These are phyloP conservation scores for Darevskia mixta DNA, from an alignment of 2,797 vertebrate genomes.

Conservation along the genomic window DNA sequence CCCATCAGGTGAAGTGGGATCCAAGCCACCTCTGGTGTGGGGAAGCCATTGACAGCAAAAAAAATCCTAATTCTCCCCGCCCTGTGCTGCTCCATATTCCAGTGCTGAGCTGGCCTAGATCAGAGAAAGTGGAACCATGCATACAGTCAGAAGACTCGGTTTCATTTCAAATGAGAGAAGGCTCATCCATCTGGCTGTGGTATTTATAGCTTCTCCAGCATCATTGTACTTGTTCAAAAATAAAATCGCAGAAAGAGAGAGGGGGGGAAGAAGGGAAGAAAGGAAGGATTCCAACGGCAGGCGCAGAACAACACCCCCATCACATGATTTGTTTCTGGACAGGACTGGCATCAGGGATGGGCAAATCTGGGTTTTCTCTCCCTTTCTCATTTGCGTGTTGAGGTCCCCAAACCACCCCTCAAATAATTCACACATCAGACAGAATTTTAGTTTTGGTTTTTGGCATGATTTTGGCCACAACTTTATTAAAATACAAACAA, in stretches of 20 bases:
- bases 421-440: too few relatives aligned
- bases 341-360: background rate
- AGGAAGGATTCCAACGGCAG: background rate
- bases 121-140: background rate
- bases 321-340: background rate
- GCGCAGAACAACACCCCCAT: background rate
- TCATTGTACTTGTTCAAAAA: constrained; percentile 13
- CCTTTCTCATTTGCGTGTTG: too few relatives aligned
- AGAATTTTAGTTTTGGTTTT: too few relatives aligned
- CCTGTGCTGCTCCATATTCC: background rate
- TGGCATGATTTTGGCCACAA: too few relatives aligned
- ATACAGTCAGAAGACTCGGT: background rate
- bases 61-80: background rate
- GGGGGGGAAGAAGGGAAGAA: background rate
- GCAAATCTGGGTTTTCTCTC: background rate
- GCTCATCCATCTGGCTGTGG: constrained; percentile 34
- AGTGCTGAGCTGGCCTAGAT: background rate
- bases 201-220: constrained; percentile 42
- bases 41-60: background rate
- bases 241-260: constrained; percentile 17
- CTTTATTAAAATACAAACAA: too few relatives aligned
- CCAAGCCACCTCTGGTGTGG: background rate
- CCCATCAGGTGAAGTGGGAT: background rate
- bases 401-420: too few relatives aligned
- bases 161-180: constrained; percentile 7